Base-by-base conservation (phyloP, 2,113 vertebrate genomes). In the Gobiocypris rarus region DNA sequence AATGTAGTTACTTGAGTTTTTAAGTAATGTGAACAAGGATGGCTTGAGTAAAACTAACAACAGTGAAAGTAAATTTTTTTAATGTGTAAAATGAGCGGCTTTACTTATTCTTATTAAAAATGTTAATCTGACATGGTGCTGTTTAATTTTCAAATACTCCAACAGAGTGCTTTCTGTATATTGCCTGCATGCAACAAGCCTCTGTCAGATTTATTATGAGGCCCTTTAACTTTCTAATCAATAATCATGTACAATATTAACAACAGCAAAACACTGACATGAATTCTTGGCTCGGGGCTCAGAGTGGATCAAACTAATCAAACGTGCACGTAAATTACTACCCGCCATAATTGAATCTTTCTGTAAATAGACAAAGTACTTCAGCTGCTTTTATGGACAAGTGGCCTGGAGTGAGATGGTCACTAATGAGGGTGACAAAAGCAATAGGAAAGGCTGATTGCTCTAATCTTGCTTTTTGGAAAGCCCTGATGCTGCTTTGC, bases 381-480 rank as follows among this genome's bases (percentile, higher is more conserved):
- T 69, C 48, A 24, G 48, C 26, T 65, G 77, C 34, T 65, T 80
- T 80, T 31, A 80, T 50, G 43, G 58, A 56, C 80, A 54, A 81
- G 58, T 45, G n/a, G 34, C 6, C 19, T 1, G 1, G 22, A 61
- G 3, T n/a, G 11, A 34, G 59, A 80, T 50, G 73, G 3, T 52
- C 48, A 52, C 41, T 77, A 77, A 77, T 9, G 50, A 58, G 50
- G 43, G 38, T 74, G 38, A 50, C 13, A 50, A 73, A 73, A 43
- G 41, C 70, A 45, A 41, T 24, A 41, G n/a, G n/a, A 4, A n/a
- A 41, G 19, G 34, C 13, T 43, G 71, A 74, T 4, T n/a, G 24
- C 83, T 79, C 52, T 73, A 77, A 77, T 80, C 86, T 50, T 9
- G 3, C 54, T 86, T 67, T 78, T 73, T 82, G 28, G 31, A 77